Evolutionary conservation across 2,113 vertebrate species (phyloP), one percentile per base, ranked within the genome.

Genomic region (Bufo gargarizans): DNA sequence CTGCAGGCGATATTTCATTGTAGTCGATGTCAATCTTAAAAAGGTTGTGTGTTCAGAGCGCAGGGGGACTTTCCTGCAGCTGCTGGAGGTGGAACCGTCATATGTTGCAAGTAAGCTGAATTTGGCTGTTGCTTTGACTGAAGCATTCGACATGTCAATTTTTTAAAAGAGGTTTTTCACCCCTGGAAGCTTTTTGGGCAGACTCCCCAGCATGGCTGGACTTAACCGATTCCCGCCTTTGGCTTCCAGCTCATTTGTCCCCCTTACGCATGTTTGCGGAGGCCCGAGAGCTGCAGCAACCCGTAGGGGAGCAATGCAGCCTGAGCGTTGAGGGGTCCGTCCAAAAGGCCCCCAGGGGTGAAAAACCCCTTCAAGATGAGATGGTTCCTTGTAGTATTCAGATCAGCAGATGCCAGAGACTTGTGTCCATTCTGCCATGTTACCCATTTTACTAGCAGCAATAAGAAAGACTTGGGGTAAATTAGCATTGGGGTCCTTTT

Each of bases 1-100:
- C 77, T 22, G n/a, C 16, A 58, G 86, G 86, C 77, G 13, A 80
- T 58, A 43, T 65, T 86, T 22, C 61, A 58, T 69, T 80, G 67
- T 56, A 87, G n/a, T 81, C 63, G 45, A 43, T 80, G 76, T 65
- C 58, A 65, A 78, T 65, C 63, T 80, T 59, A n/a, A 43, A 69
- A 67, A 43, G 76, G 85, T 86, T 74, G 20, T 33, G 61, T 53
- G 61, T n/a, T 79, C 49, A 9, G 33, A 69, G 50, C 10, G 59
- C 22, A n/a, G 61, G 55, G 33, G 50, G 67, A 45, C 76, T 79
- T 74, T 19, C 13, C 69, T 49, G 9, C 72, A n/a, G 84, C 55
- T 77, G 55, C 71, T 13, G 72, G 47, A n/a, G n/a, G 1, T 22
- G 58, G 58, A 53, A 13, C n/a, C 4, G 8, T 61, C 16, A 45